These are phyloP conservation scores for Drosophila novamexicana DNA, from an alignment of 1,140 invertebrate genomes.

Conservation along the genomic window DNA sequence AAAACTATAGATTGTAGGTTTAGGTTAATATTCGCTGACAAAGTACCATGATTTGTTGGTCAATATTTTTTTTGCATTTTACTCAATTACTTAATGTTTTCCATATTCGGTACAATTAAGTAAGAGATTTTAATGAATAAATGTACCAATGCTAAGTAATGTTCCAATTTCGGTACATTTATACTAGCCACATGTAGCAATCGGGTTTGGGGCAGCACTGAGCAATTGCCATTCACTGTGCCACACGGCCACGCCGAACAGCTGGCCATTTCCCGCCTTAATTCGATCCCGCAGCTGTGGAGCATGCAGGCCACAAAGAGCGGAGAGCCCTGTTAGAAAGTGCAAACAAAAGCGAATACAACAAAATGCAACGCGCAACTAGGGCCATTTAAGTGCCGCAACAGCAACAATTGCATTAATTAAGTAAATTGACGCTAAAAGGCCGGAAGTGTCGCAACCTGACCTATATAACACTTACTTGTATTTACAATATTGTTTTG, in stretches of 20 bases:
- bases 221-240: constrained; percentile 15
- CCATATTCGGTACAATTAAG: no score
- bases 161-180: no score
- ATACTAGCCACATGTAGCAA: not conserved
- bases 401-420: constrained; percentile 13
- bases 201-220: no score
- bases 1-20: no score
- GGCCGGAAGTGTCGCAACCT: not conserved
- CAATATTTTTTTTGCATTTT: no score
- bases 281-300: constrained; percentile 46
- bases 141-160: no score
- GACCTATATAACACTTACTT: not conserved
- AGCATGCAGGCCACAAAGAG: constrained; percentile 29
- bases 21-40: no score
- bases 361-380: constrained; percentile 37
- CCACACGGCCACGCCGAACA: constrained; percentile 19
- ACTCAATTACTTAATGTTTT: no score
- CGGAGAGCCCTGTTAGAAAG: constrained; percentile 27
- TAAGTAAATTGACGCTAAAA: constrained; percentile 4
- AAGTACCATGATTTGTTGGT: no score
- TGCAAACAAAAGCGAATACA: constrained; percentile 14
- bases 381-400: constrained; percentile 23
- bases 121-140: no score
- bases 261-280: constrained; percentile 68
- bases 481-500: constrained; percentile 10